Base-by-base conservation (phyloP, 2,888 invertebrate species). In the Conistra vaccinii region DNA sequence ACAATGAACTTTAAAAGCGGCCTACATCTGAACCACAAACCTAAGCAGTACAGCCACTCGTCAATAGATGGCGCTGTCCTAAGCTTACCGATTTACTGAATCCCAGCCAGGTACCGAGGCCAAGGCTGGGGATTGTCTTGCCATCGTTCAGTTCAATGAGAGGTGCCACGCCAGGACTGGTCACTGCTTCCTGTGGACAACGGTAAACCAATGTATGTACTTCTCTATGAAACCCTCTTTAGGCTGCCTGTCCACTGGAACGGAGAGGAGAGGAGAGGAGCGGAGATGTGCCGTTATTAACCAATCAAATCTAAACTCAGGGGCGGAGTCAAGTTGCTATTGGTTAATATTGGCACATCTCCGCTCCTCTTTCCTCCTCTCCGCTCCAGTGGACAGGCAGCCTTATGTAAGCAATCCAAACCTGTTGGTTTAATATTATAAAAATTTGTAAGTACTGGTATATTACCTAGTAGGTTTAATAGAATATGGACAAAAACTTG, bases 91-190 rank as follows among this genome's bases (percentile, higher is more conserved):
- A 89, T 71, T 80, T 81, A 3, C 77, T 71, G 10, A 89, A 77
- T 0, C 95, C 94, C 77, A 97, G 91, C 95, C 95, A 98, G 0
- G 98, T 98, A 2, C 98, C 98, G 23, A 98, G 89, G 0, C 97
- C 98, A 32, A 98, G 84, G 26, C 95, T 90, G 0, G 98, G 98
- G 89, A 98, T 97, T 67, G 95, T 90, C 6, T 89, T 87, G 1
- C 97, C 97, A 92, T 97, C 97, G 89, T 97, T 97, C 57, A 98
- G 92, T 80, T 95, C 95, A 1, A 97, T 81, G 29, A 91, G 91
- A 0, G 97, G 94, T 1, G 92, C 94, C 62, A 88, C 85, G 0
- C 90, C 93, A 0, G 84, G 72, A 12, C 42, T 85, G 26, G 63
- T 55, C 1, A 55, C 65, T 17, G 57, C 57, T 42, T 82, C 74